Evolutionary conservation across 1,140 invertebrate genomes (phyloP).

Genomic region (Cydia fagiglandana): DNA sequence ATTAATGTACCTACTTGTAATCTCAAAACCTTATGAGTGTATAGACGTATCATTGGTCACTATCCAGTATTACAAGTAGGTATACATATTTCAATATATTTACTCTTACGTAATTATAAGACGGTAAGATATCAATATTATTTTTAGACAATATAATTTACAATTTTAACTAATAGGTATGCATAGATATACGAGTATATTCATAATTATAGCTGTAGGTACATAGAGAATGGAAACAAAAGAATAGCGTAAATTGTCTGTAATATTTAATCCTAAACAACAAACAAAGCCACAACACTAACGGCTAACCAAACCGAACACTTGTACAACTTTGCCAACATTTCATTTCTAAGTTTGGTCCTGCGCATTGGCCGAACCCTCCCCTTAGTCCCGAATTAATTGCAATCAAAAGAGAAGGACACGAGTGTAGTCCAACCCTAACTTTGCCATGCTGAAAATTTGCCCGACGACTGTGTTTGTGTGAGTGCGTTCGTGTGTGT

Average conservation of each 20-base stretch:
- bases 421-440: constrained; percentile 74
- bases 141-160: too few species aligned
- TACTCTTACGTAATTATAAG: background rate
- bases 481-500: constrained; percentile 41
- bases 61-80: too few species aligned
- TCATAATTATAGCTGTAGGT: too few species aligned
- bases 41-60: too few species aligned
- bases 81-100: too few species aligned
- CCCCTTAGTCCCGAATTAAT: constrained; percentile 73
- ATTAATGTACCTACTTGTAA: too few species aligned
- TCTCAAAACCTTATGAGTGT: too few species aligned
- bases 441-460: constrained; percentile 71
- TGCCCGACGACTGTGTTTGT: constrained; percentile 46
- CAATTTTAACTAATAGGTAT: too few species aligned
- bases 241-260: constrained; percentile 56
- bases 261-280: background rate
- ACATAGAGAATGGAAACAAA: constrained; percentile 50
- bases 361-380: constrained; percentile 69
- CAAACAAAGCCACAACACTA: constrained; percentile 39
- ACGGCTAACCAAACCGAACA: constrained; percentile 56
- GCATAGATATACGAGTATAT: too few species aligned
- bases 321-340: constrained; percentile 53
- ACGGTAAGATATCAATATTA: too few species aligned
- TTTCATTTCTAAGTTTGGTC: constrained; percentile 63
- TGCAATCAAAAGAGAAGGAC: constrained; percentile 79